Conservation (phyloP, 2,888 invertebrate species). For the Volucella inanis region DNA sequence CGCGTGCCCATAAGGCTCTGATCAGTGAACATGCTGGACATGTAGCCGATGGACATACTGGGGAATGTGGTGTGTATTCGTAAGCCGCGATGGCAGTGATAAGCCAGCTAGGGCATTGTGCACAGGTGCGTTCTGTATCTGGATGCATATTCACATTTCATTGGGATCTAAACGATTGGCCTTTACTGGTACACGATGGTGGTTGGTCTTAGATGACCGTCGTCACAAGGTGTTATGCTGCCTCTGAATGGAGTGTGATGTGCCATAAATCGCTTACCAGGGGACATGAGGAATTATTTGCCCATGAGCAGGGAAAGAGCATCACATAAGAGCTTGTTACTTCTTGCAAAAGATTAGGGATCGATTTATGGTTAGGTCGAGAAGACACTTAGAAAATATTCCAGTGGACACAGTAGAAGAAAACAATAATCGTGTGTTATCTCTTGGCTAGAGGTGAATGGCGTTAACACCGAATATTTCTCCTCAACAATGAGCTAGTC, state of each 20-base stretch:
- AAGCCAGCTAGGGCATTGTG: constrained; percentile 59
- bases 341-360: constrained; percentile 65
- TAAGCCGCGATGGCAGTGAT: constrained; percentile 58
- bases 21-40: constrained; percentile 22
- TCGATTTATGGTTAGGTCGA: constrained; percentile 67
- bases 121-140: constrained; percentile 71
- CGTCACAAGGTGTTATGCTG: constrained; percentile 68
- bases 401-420: constrained; percentile 25
- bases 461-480: constrained; percentile 66
- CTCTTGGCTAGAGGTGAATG: constrained; percentile 62
- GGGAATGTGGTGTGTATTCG: constrained; percentile 42
- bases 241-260: constrained; percentile 73
- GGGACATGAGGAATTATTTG: constrained; percentile 71
- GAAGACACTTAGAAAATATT: constrained; percentile 44
- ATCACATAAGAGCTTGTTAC: constrained; percentile 49
- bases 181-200: constrained; percentile 36
- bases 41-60: constrained; percentile 32
- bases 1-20: constrained; percentile 71
- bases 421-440: constrained; percentile 71
- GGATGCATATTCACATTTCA: constrained; percentile 70
- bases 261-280: constrained; percentile 69
- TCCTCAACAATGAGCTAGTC: constrained; percentile 46
- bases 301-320: constrained; percentile 22
- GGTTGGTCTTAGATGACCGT: constrained; percentile 62
- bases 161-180: constrained; percentile 71